Conservation (phyloP, 1,140 invertebrate species). For the Sitodiplosis mosellana region DNA sequence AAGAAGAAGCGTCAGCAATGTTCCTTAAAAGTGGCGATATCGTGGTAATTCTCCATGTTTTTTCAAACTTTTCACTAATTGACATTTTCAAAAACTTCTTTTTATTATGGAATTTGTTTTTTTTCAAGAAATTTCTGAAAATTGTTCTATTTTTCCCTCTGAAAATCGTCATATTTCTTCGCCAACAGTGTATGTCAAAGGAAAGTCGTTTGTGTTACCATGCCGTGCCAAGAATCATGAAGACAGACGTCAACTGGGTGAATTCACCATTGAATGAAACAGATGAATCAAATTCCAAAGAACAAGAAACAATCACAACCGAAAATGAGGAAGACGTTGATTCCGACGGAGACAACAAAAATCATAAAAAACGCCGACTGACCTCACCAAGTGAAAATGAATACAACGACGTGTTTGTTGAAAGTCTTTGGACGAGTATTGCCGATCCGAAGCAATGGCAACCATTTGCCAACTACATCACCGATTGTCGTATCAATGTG, state of each 20-base stretch:
- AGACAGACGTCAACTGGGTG: slow-evolving; percentile 28
- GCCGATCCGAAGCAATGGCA: slow-evolving; percentile 27
- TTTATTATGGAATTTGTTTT: no score
- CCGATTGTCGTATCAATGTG: slow-evolving; percentile 48
- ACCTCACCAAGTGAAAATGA: slow-evolving; percentile 7
- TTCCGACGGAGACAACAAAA: slow-evolving; percentile 3
- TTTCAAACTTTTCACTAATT: no score
- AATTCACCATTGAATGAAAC: neutral
- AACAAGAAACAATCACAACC: slow-evolving; percentile 4
- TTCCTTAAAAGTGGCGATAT: slow-evolving; percentile 63
- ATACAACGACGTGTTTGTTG: neutral
- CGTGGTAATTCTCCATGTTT: slow-evolving; percentile 26
- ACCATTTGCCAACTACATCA: slow-evolving; percentile 34
- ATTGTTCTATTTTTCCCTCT: no score
- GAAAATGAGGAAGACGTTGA: slow-evolving; percentile 4
- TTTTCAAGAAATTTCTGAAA: no score
- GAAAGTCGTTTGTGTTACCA: slow-evolving; percentile 61
- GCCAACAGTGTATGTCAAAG: slow-evolving; percentile 41
- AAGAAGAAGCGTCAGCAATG: slow-evolving; percentile 43
- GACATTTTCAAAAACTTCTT: no score
- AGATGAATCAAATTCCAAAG: neutral
- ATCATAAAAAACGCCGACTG: neutral
- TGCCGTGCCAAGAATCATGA: slow-evolving; percentile 60
- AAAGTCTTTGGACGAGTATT: slow-evolving; percentile 15
- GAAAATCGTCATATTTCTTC: no score